These are phyloP conservation scores for Peribatodes rhomboidaria DNA, from an alignment of 2,888 invertebrate species.

Conservation along the genomic window DNA sequence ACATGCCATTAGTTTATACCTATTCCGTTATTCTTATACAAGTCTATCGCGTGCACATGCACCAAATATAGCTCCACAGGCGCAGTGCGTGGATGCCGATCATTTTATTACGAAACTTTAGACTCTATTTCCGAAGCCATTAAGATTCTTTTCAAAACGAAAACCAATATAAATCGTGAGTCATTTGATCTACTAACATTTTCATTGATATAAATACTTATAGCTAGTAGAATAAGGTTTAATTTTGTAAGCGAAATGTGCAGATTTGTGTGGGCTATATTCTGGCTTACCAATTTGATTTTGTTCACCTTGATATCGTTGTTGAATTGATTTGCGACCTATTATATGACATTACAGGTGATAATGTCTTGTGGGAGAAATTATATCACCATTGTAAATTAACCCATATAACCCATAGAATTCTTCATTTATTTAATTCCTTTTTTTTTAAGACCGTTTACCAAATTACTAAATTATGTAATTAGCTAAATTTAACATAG, in stretches of 20 bases:
- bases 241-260: conserved; percentile 13
- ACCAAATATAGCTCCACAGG: conserved; percentile 34
- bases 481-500: no score
- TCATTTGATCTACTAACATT: background rate
- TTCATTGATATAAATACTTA: conserved; percentile 9
- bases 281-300: conserved; percentile 51
- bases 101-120: background rate
- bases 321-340: conserved; percentile 41
- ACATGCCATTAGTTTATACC: no score
- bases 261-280: conserved; percentile 35
- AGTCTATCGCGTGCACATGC: conserved; percentile 33
- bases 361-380: background rate
- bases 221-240: background rate
- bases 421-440: no score
- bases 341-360: conserved; percentile 2
- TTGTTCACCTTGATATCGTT: conserved; percentile 52
- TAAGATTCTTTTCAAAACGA: conserved; percentile 7
- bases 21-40: background rate
- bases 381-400: background rate
- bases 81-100: conserved; percentile 13
- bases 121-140: background rate
- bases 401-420: no score
- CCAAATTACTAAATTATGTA: no score
- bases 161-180: background rate
- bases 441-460: no score